These are phyloP conservation scores for Hypanus sabinus DNA, from an alignment of 2,113 vertebrate species.

Conservation along the genomic window DNA sequence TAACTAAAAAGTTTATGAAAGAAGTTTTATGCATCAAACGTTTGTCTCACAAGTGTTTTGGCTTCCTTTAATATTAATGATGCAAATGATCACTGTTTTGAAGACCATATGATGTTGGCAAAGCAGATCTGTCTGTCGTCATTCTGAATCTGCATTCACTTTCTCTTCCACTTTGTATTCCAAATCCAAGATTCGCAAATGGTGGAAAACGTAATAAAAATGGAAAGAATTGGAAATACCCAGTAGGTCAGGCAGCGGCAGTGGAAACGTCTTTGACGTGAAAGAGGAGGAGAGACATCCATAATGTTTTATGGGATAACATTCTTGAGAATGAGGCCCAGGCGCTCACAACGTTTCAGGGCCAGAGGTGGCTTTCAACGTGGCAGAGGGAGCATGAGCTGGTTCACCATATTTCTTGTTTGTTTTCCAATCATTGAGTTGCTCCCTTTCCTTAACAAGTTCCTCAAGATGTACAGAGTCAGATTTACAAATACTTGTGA, in stretches of 20 bases:
- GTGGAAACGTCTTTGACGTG: too few relatives aligned
- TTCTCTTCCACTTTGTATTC: neutral
- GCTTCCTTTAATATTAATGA: neutral
- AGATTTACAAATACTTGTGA: neutral
- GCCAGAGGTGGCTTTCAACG: too few relatives aligned
- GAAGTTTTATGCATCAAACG: neutral
- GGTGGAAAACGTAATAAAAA: too few relatives aligned
- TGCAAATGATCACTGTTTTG: neutral
- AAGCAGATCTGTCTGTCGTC: neutral
- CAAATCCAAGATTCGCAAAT: too few relatives aligned
- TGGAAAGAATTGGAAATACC: too few relatives aligned
- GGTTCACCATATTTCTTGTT: too few relatives aligned
- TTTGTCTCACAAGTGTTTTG: neutral
- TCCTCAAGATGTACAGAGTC: neutral
- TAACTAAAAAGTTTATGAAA: neutral
- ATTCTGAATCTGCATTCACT: neutral
- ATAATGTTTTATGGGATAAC: too few relatives aligned
- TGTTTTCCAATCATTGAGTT: neutral
- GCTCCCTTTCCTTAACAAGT: neutral
- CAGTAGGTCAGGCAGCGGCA: too few relatives aligned
- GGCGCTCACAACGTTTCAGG: too few relatives aligned
- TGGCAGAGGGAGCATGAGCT: too few relatives aligned
- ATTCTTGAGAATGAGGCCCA: too few relatives aligned
- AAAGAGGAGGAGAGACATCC: too few relatives aligned
- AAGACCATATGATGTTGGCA: neutral